Evolutionary conservation across 2,888 invertebrate genomes (phyloP), one percentile per base, ranked within the genome.

Genomic region (Harpalus rufipes): DNA sequence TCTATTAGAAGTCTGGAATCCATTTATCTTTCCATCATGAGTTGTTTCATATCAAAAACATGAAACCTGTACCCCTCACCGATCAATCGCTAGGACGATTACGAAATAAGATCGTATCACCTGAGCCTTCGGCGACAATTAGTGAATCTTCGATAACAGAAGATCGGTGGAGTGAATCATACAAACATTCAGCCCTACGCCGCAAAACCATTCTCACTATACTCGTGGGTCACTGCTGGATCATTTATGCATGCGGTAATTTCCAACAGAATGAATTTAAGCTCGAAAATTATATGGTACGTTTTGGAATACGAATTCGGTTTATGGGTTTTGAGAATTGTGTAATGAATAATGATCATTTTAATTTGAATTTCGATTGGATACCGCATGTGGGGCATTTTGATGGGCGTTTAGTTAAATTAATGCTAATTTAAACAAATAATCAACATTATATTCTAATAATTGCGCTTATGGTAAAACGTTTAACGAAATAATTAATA

Each of bases 101-200:
- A 78, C 78, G 78, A 78, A 78, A 78, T 78, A 78, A 78, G 78
- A 78, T 78, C 59, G 59, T 58, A 78, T 78, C 78, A 58, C 59
- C 78, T 18, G 76, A 25, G 65, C 81, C 81, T 81, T 81, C 81
- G 81, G 81, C 68, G 81, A 81, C 81, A 81, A 81, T 81, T 81
- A 81, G 81, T 81, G 81, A 81, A 81, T 81, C 81, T 81, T 68
- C 68, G 68, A 68, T 56, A 63, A 81, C 56, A 81, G 81, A 81
- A 25, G 81, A 81, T 81, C 81, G 81, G 18, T 81, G 25, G 8
- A 56, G 68, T 39, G n/a, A 21, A 16, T 51, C 81, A 78, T 12
- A 25, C 14, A 58, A 78, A 59, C 10, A 16, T 44, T 41, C 41
- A 74, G 10, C 72, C 7, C 21, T 16, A 58, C n/a, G 12, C 14